Evolutionary conservation across 2,888 invertebrate genomes (phyloP).

Genomic region (Falcaria lacertinaria): DNA sequence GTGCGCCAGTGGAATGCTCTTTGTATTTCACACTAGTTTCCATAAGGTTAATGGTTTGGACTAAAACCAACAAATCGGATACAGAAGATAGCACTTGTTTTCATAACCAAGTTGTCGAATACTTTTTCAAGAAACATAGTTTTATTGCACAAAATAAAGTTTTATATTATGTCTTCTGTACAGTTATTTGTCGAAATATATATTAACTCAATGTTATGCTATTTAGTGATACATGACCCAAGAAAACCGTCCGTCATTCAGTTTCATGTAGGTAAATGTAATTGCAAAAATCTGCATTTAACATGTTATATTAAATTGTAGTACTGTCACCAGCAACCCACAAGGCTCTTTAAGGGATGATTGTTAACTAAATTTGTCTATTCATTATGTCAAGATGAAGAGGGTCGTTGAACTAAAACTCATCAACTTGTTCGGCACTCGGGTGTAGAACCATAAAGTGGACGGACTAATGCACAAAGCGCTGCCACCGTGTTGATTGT

Average conservation of each 20-base stretch:
- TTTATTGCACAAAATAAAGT: too few species aligned
- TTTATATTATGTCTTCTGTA: too few species aligned
- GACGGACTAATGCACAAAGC: slow-evolving; percentile 51
- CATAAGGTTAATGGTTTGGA: not conserved
- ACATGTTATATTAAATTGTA: too few species aligned
- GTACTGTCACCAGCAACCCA: too few species aligned
- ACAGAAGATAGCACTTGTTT: not conserved
- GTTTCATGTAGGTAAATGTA: too few species aligned
- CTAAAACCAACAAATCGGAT: not conserved
- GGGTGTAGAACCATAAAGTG: slow-evolving; percentile 25
- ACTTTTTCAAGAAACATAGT: too few species aligned
- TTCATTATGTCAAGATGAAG: slow-evolving; percentile 20
- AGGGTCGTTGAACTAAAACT: slow-evolving; percentile 24
- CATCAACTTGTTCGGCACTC: slow-evolving; percentile 23
- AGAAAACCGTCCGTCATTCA: too few species aligned
- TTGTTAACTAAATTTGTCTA: not conserved
- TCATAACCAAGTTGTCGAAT: not conserved
- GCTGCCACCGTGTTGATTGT: slow-evolving; percentile 48
- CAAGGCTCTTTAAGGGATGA: too few species aligned
- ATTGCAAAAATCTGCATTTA: too few species aligned
- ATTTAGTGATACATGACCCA: too few species aligned
- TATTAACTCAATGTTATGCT: too few species aligned
- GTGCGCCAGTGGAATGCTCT: slow-evolving; percentile 21
- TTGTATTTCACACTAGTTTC: slow-evolving; percentile 1
- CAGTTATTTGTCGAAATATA: too few species aligned